These are phyloP conservation scores for Zaprionus davidi DNA, from an alignment of 1,140 invertebrate species.

Conservation along the genomic window DNA sequence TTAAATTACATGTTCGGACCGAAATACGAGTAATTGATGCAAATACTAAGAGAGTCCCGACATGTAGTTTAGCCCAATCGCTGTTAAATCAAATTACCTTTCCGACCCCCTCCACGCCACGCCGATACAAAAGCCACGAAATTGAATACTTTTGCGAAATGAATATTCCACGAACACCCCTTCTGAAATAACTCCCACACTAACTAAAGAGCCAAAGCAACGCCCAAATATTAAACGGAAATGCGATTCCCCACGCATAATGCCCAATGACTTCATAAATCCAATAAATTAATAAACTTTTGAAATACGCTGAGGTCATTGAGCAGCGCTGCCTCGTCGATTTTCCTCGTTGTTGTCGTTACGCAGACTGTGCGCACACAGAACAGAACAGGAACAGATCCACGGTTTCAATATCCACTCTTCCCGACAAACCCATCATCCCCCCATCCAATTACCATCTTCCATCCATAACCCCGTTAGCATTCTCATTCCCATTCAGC, in stretches of 20 bases:
- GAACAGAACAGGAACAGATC: constrained; percentile 20
- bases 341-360: constrained; percentile 37
- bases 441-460: not conserved
- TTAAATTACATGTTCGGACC: constrained; percentile 27
- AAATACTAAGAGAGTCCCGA: constrained; percentile 19
- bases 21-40: constrained; percentile 31
- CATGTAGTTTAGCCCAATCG: constrained; percentile 46
- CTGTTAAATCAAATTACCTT: constrained; percentile 75
- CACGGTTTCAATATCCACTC: constrained; percentile 20
- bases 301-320: constrained; percentile 81
- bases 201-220: not conserved
- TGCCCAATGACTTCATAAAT: constrained; percentile 79
- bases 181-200: not conserved
- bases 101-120: constrained; percentile 26
- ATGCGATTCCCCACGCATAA: constrained; percentile 73
- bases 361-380: constrained; percentile 12
- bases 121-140: constrained; percentile 56
- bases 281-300: constrained; percentile 82
- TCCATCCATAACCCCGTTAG: not conserved
- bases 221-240: constrained; percentile 34
- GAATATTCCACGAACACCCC: constrained; percentile 35
- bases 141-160: constrained; percentile 72
- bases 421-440: not conserved
- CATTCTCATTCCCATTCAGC: not conserved
- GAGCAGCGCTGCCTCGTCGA: constrained; percentile 36